A percentile compares a stretch with the other conserved stretches of the same genome.
Conservation (phyloP, 2,797 vertebrate species). For the Graptemys geographica region DNA sequence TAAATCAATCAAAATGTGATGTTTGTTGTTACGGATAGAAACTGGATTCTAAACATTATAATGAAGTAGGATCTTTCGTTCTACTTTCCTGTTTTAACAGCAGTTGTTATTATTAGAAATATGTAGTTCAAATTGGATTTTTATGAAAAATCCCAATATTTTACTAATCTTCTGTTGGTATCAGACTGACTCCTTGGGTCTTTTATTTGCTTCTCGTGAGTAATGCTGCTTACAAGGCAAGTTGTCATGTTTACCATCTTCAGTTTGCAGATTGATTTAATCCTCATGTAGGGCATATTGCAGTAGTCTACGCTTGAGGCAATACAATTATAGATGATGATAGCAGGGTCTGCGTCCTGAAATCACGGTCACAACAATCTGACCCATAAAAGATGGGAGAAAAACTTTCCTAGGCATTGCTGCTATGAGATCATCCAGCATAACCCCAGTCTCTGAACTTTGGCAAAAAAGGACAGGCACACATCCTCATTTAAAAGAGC, state of each 20-base stretch:
- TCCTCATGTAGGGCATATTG: slow-evolving; percentile 40
- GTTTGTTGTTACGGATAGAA: slow-evolving; percentile 50
- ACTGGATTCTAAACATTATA: slow-evolving; percentile 27
- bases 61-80: slow-evolving; percentile 38
- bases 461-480: not conserved
- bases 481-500: not conserved
- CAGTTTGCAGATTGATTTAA: slow-evolving; percentile 51
- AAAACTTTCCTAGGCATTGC: not conserved
- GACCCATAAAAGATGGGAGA: not conserved
- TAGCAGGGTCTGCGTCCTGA: slow-evolving; percentile 2
- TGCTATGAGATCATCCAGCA: not conserved
- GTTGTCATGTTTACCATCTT: slow-evolving; percentile 50
- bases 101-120: slow-evolving; percentile 71
- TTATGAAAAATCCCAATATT: slow-evolving; percentile 69
- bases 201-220: slow-evolving; percentile 68
- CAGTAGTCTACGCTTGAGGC: slow-evolving; percentile 44
- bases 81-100: slow-evolving; percentile 42
- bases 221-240: slow-evolving; percentile 65
- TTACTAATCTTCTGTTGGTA: slow-evolving; percentile 72
- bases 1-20: slow-evolving; percentile 58
- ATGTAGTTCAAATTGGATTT: slow-evolving; percentile 70
- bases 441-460: not conserved
- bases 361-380: not conserved
- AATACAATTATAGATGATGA: slow-evolving; percentile 47
- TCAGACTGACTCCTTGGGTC: slow-evolving; percentile 63